phyloP scores from a whole-genome alignment of 2,797 vertebrate genomes.

The Bovichtus diacanthus region DNA sequence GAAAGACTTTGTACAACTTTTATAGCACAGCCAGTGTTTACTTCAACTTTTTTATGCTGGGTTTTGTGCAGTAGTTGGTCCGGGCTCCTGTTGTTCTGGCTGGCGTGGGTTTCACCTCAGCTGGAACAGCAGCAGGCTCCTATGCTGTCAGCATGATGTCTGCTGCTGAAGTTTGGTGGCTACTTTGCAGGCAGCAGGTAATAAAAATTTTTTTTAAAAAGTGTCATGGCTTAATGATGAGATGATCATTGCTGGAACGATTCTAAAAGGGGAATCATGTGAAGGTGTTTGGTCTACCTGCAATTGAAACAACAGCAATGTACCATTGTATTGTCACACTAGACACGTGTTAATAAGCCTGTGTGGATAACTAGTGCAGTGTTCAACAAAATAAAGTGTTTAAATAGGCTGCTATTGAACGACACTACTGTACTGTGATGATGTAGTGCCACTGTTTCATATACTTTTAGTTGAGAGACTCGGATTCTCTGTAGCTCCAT shows the following conservation, averaged over 20 bases:
- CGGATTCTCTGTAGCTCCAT: background rate
- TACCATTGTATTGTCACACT: background rate
- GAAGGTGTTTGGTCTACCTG: too few relatives aligned
- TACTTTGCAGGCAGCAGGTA: constrained; percentile 66
- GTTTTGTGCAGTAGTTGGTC: constrained; percentile 14
- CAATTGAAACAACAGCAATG: background rate
- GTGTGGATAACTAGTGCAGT: background rate
- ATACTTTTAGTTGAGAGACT: background rate
- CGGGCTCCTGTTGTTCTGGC: constrained; percentile 34
- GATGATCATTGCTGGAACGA: background rate
- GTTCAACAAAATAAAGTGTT: background rate
- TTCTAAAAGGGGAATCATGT: background rate
- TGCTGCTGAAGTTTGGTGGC: constrained; percentile 50
- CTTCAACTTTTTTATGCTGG: background rate
- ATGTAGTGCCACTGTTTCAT: background rate
- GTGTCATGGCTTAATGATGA: background rate
- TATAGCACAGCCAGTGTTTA: background rate
- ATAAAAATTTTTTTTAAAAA: background rate
- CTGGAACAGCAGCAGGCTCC: constrained; percentile 60
- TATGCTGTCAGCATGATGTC: constrained; percentile 71
- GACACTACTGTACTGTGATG: background rate
- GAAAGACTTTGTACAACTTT: background rate
- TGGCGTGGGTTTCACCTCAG: constrained; percentile 53
- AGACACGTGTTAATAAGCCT: background rate
- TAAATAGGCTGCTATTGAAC: background rate